These are phyloP conservation scores for Halyomorpha halys DNA, from an alignment of 1,140 invertebrate species.

Conservation along the genomic window DNA sequence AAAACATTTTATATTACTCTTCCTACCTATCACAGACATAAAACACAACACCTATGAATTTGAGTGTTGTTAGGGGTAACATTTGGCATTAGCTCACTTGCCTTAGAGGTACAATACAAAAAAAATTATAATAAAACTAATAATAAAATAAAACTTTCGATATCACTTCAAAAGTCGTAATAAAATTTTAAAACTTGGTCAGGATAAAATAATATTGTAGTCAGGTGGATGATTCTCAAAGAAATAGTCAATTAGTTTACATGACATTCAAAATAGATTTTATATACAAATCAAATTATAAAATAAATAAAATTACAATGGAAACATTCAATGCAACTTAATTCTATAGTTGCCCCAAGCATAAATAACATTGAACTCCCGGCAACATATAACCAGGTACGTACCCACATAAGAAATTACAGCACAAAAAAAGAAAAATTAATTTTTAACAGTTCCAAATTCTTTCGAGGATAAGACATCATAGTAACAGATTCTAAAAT, in stretches of 20 bases:
- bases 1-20: conserved; percentile 16
- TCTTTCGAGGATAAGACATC: no score
- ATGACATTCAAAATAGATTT: no score
- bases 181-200: no score
- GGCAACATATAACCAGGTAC: background rate
- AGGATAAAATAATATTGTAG: no score
- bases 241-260: no score
- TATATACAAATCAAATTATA: no score
- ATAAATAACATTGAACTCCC: background rate
- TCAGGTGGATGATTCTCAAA: no score
- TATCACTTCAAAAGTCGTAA: conserved; percentile 1
- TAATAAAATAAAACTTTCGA: conserved; percentile 7
- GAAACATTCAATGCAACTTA: no score
- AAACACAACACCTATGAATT: conserved; percentile 14
- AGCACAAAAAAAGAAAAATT: no score
- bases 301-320: no score
- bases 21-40: conserved; percentile 17
- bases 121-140: background rate
- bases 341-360: background rate
- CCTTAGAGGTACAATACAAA: conserved; percentile 10
- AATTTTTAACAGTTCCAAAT: no score
- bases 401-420: background rate
- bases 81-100: conserved; percentile 9
- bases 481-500: no score
- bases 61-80: conserved; percentile 13